Evolutionary conservation across 2,888 invertebrate genomes (phyloP), one percentile per base, ranked within the genome.

Genomic region (Epinotia nisella): DNA sequence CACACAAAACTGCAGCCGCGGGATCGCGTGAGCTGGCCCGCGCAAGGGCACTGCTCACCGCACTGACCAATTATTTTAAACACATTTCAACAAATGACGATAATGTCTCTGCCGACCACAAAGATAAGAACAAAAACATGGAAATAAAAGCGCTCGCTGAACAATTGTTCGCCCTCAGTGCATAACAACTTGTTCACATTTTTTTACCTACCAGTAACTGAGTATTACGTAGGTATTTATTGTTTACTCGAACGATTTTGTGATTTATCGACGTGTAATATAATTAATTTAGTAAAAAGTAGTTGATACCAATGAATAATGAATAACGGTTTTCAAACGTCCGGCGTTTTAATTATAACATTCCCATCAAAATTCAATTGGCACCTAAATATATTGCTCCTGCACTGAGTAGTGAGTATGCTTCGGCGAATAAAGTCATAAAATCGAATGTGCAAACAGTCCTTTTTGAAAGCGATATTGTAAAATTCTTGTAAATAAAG

Each of bases 11-110:
- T 85, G 84, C 83, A 83, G 85, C 82, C 84, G 80, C 83, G 85
- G 82, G 85, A 90, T 93, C 87, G 93, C 93, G 92, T 91, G 93
- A 92, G 88, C 90, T 90, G 90, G 90, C 88, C 85, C 86, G 86
- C 87, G 81, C 83, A 84, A 87, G 87, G 87, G 90, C 88, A 90
- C 83, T 87, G 85, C 91, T 87, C 87, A 84, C 88, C 86, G 82
- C 85, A 83, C 85, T 21, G 84, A 84, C 85, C 92, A 93, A 93
- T 93, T 93, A 93, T 92, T 93, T 92, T 93, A 93, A 93, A 93
- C 86, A 91, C 93, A 90, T 92, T 93, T 93, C 92, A 92, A 93
- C 93, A 92, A 93, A 91, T 90, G 91, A 91, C 86, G 89, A 89
- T 92, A 92, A 92, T 92, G 90, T 90, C 90, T 89, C 91, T 89